phyloP scores from a whole-genome alignment of 2,113 vertebrate genomes.

The Leptobrachium leishanense region DNA sequence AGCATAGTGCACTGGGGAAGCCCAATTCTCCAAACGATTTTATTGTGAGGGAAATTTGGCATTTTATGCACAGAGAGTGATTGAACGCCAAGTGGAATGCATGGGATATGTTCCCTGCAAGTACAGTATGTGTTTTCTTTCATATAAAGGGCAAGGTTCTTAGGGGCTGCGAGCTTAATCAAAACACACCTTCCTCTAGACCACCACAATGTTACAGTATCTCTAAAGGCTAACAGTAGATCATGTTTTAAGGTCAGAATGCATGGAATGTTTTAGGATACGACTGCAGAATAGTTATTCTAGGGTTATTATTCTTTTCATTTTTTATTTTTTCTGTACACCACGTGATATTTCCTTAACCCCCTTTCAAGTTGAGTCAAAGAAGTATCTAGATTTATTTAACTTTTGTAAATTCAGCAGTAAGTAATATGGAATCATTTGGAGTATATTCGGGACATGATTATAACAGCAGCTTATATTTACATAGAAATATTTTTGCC shows the following conservation, averaged over 20 bases:
- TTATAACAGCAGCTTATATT: too few species aligned
- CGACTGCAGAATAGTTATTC: conserved; percentile 22
- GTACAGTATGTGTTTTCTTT: conserved; percentile 47
- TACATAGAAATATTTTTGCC: too few species aligned
- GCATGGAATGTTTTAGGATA: conserved; percentile 33
- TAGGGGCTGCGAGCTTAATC: conserved; percentile 29
- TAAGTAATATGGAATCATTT: too few species aligned
- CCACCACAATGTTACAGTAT: conserved; percentile 44
- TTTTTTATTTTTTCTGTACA: conserved; percentile 11
- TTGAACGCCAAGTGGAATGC: conserved; percentile 30
- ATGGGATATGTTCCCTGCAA: conserved; percentile 40
- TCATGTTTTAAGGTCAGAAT: conserved; percentile 34
- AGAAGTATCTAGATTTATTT: background rate
- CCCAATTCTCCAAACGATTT: conserved; percentile 44
- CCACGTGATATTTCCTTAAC: conserved; percentile 19
- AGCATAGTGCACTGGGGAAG: conserved; percentile 41
- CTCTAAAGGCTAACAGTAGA: conserved; percentile 17
- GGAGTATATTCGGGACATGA: too few species aligned
- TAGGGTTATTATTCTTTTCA: background rate
- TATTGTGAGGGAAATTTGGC: conserved; percentile 39
- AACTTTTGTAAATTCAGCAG: too few species aligned
- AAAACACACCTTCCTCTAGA: conserved; percentile 47
- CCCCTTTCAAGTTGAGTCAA: background rate
- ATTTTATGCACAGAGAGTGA: conserved; percentile 26
- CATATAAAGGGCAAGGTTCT: conserved; percentile 22